Conservation (phyloP, 2,888 invertebrate species). For the Platynereis dumerilii region DNA sequence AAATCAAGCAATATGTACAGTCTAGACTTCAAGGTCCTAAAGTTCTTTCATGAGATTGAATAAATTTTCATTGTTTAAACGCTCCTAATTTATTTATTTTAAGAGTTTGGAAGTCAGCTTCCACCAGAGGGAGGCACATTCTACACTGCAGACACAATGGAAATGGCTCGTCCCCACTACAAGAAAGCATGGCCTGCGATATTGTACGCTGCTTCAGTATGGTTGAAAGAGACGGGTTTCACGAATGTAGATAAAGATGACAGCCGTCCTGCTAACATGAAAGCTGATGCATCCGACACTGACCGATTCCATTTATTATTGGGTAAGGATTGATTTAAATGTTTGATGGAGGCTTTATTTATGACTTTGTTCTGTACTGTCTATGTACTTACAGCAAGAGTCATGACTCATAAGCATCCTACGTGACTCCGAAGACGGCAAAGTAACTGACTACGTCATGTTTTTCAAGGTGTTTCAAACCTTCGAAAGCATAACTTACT, state of each 20-base stretch:
- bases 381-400: too few species aligned
- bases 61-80: too few species aligned
- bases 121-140: slow-evolving; percentile 84
- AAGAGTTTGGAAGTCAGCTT: slow-evolving; percentile 91
- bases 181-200: slow-evolving; percentile 93
- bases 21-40: too few species aligned
- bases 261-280: slow-evolving; percentile 59
- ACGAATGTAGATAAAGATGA: slow-evolving; percentile 44
- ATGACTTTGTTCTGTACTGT: too few species aligned
- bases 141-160: slow-evolving; percentile 95
- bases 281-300: slow-evolving; percentile 69
- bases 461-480: too few species aligned
- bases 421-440: too few species aligned
- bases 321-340: slow-evolving; percentile 69
- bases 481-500: too few species aligned
- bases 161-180: slow-evolving; percentile 91
- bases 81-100: slow-evolving; percentile 23
- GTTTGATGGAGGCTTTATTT: neutral
- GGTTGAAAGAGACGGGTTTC: slow-evolving; percentile 77
- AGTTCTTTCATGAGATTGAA: too few species aligned
- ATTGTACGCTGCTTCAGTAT: slow-evolving; percentile 88
- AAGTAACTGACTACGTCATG: too few species aligned
- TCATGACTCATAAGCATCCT: too few species aligned
- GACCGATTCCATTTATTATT: slow-evolving; percentile 84
- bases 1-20: too few species aligned